Percentiles rank a stretch among this genome's conserved stretches.
These are phyloP conservation scores for rat (Rattus norvegicus) DNA, from an alignment of 2,113 vertebrate genomes.

Conservation along the genomic window DNA sequence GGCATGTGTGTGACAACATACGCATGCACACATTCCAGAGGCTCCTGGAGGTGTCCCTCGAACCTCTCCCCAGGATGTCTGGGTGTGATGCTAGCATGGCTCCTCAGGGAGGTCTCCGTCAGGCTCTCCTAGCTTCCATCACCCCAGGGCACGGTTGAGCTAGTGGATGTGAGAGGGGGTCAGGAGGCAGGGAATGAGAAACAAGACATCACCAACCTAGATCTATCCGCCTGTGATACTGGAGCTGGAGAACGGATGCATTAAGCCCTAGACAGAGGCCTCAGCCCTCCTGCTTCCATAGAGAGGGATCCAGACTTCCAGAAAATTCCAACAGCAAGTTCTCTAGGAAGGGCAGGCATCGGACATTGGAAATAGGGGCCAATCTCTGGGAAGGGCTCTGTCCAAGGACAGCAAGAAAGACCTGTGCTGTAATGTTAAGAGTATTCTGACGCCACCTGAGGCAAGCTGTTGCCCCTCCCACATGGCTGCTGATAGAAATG, in stretches of 20 bases:
- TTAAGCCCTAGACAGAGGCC: not conserved
- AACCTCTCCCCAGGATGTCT: no score
- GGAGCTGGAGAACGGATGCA: not conserved
- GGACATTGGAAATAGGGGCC: not conserved
- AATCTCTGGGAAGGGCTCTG: not conserved
- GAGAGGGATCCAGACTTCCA: not conserved
- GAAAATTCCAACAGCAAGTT: not conserved
- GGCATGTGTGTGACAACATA: not conserved
- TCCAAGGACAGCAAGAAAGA: not conserved
- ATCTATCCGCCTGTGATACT: not conserved
- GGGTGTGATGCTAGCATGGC: no score
- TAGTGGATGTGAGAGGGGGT: fast-evolving
- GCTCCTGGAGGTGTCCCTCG: no score
- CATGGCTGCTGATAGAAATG: not conserved
- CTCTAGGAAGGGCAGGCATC: slow-evolving; percentile 31
- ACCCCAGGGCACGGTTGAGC: not conserved
- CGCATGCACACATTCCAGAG: not conserved
- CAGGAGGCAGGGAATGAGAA: not conserved
- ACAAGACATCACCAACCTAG: not conserved
- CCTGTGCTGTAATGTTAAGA: no score
- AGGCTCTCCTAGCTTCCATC: not conserved
- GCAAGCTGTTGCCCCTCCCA: not conserved
- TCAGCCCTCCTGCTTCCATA: not conserved
- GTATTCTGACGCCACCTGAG: not conserved
- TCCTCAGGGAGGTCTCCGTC: not conserved